Conservation (phyloP, 2,797 vertebrate species). For the Oryzias dopingdopingensis region DNA sequence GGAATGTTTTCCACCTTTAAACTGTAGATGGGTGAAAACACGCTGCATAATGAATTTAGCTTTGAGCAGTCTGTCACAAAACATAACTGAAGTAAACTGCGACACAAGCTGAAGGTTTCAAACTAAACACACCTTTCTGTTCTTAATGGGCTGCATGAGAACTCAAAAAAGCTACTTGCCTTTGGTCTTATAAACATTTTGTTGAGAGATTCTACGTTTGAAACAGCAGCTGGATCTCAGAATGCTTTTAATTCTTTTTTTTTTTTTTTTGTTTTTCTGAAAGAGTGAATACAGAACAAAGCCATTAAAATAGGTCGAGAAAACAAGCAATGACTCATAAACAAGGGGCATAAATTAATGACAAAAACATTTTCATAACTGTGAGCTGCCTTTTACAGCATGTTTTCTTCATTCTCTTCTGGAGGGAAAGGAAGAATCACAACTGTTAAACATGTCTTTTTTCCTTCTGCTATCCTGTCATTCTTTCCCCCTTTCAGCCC, state of each 20-base stretch:
- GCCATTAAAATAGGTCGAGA: conserved; percentile 31
- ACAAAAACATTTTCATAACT: conserved; percentile 28
- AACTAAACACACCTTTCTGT: not conserved
- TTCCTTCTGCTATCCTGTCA: conserved; percentile 1
- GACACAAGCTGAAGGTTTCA: too few species aligned
- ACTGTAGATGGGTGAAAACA: not conserved
- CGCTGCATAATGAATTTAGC: not conserved
- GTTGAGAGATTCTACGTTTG: conserved; percentile 35
- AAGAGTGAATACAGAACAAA: conserved; percentile 17
- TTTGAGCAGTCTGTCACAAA: not conserved
- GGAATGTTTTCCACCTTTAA: too few species aligned
- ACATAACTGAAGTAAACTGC: too few species aligned
- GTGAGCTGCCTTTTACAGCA: conserved; percentile 15
- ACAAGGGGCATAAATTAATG: conserved; percentile 48
- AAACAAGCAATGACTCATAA: conserved; percentile 36
- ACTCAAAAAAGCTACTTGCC: not conserved
- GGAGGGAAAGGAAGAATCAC: conserved; percentile 2
- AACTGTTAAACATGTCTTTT: conserved; percentile 16
- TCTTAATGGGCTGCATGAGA: conserved; percentile 6
- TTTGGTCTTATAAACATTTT: conserved; percentile 44
- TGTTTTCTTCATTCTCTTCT: conserved; percentile 17
- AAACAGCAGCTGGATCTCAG: conserved; percentile 22
- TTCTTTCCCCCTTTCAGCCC: conserved; percentile 13
- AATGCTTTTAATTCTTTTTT: conserved; percentile 29
- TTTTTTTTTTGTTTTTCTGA: not conserved